Percentiles rank a stretch among this genome's conserved stretches.
phyloP scores from a whole-genome alignment of 30 jellyfish, hydroid and myxozoan species.

The Aurelia sp. region DNA sequence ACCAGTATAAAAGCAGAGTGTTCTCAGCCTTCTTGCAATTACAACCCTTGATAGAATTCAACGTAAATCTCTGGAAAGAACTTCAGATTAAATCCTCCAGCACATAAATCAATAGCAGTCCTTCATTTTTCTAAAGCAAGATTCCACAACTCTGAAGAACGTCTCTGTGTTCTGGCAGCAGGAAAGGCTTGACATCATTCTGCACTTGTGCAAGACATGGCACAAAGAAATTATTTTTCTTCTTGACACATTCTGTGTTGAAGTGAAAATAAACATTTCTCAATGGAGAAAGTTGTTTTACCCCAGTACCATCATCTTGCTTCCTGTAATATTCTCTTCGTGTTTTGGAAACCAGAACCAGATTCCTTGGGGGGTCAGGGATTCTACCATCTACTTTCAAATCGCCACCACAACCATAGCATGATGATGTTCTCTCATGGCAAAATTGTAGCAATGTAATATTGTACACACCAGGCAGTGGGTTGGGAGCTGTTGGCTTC shows the following conservation, averaged over 20 bases:
- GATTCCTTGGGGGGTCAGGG: conserved; percentile 3
- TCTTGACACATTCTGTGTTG: not conserved
- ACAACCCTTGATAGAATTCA: too few species aligned
- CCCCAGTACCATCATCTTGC: too few species aligned
- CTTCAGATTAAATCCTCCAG: too few species aligned
- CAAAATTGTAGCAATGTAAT: conserved; percentile 4
- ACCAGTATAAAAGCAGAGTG: too few species aligned
- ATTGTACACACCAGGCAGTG: conserved; percentile 23
- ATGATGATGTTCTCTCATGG: conserved; percentile 3
- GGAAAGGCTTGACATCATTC: not conserved
- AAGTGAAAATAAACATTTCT: too few species aligned
- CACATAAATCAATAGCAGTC: too few species aligned
- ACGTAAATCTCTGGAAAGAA: too few species aligned
- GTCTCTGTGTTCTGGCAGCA: not conserved
- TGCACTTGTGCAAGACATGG: conserved; percentile 27
- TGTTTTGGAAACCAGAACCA: conserved; percentile 24
- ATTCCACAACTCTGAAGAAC: not conserved
- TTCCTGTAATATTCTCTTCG: not conserved
- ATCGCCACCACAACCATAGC: conserved; percentile 21
- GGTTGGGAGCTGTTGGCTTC: not conserved
- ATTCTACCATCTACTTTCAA: not conserved
- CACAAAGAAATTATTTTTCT: conserved; percentile 1
- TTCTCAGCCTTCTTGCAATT: too few species aligned
- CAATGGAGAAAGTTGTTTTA: too few species aligned
- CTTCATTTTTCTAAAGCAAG: too few species aligned